A percentile compares a stretch with the other conserved stretches of the same genome.
phyloP scores from a whole-genome alignment of 2,113 vertebrate genomes.

The Gorilla gorilla region DNA sequence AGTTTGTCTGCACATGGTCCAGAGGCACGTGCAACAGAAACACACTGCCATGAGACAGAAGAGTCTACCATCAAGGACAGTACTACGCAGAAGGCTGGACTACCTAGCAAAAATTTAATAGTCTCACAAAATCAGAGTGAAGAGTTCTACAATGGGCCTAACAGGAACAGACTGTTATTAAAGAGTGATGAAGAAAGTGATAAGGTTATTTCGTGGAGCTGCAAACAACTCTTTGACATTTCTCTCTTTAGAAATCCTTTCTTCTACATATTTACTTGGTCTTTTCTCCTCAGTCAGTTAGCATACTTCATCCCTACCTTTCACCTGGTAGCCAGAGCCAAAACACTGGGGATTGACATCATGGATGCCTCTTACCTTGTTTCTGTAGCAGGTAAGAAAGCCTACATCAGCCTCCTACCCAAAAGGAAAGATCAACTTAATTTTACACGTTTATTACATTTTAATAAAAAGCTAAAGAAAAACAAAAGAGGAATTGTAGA shows the following conservation, averaged over 20 bases:
- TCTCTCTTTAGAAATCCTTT: constrained; percentile 91
- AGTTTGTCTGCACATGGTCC: background rate
- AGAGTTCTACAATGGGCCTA: background rate
- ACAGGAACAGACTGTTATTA: background rate
- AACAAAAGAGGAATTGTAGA: background rate
- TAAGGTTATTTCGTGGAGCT: background rate
- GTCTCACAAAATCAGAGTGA: constrained; percentile 33
- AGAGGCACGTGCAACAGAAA: background rate
- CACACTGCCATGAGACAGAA: accelerated
- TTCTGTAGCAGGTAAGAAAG: constrained; percentile 90
- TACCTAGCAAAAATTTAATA: accelerated
- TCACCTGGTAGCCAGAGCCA: constrained; percentile 93
- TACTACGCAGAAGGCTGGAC: background rate
- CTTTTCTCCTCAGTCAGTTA: constrained; percentile 93
- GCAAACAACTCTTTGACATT: constrained; percentile 84
- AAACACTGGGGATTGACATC: constrained; percentile 89
- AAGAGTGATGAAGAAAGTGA: constrained; percentile 58
- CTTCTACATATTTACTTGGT: constrained; percentile 95
- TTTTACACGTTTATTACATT: background rate
- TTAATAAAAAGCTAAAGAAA: background rate
- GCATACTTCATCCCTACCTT: constrained; percentile 95
- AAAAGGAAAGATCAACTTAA: constrained; percentile 38
- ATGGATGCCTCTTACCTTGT: constrained; percentile 95
- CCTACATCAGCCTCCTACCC: background rate
- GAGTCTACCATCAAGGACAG: background rate